phyloP scores from a whole-genome alignment of 2,113 vertebrate species.

The Calypte anna region DNA sequence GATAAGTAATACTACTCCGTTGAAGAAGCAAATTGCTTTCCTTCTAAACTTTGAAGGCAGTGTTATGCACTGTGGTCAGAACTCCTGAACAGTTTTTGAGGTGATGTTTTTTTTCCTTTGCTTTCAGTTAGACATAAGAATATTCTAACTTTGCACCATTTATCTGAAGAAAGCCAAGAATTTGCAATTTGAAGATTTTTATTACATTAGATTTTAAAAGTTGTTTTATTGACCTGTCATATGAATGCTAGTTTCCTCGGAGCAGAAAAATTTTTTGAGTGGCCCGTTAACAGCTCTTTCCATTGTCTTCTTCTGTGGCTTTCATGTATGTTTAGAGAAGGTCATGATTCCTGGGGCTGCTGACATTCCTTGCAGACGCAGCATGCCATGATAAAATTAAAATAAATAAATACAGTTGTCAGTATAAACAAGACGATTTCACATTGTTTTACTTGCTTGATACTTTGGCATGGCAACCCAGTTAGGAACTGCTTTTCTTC shows the following conservation, averaged over 20 bases:
- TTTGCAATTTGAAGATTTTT: neutral
- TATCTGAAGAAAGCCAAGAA: neutral
- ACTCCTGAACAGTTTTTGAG: neutral
- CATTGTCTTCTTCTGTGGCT: neutral
- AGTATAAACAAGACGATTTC: conserved; percentile 40
- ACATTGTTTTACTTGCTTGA: neutral
- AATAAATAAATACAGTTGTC: conserved; percentile 28
- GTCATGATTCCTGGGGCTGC: neutral
- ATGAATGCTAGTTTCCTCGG: neutral
- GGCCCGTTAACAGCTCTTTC: neutral
- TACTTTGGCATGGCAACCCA: neutral
- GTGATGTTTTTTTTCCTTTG: neutral
- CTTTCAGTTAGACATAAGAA: neutral
- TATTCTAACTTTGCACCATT: rapidly evolving
- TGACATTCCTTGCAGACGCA: conserved; percentile 7
- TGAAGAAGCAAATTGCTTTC: neutral
- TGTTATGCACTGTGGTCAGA: neutral
- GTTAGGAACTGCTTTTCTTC: conserved; percentile 10
- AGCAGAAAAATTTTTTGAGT: neutral
- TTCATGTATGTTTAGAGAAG: neutral
- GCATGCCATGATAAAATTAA: neutral
- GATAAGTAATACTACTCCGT: rapidly evolving
- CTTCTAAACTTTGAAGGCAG: neutral
- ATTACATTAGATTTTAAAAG: neutral
- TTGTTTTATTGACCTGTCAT: neutral